Conservation (phyloP, 2,113 vertebrate genomes). For the Thunnus maccoyii region DNA sequence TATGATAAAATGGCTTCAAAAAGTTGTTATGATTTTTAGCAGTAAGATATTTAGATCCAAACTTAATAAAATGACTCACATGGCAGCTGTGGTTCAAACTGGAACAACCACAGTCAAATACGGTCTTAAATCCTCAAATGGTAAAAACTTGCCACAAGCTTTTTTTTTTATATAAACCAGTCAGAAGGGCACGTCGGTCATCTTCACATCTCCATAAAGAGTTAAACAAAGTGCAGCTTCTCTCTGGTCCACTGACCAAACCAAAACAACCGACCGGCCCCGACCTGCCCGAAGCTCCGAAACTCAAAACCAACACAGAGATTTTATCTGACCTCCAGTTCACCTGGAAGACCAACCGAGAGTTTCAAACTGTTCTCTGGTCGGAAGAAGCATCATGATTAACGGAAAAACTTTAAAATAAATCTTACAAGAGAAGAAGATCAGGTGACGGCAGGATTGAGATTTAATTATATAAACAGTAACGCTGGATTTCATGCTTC, state of each 20-base stretch:
- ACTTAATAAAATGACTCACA: background rate
- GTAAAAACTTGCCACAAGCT: background rate
- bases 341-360: background rate
- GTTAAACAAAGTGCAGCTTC: slow-evolving; percentile 10
- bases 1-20: background rate
- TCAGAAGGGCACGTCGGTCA: background rate
- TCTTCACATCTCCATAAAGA: background rate
- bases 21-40: background rate
- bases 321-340: slow-evolving; percentile 1
- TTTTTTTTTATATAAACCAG: background rate
- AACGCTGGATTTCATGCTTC: no score
- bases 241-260: slow-evolving; percentile 15
- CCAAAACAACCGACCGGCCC: slow-evolving; percentile 18
- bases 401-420: background rate
- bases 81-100: background rate
- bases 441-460: no score
- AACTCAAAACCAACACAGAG: background rate
- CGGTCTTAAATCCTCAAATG: background rate
- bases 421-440: no score
- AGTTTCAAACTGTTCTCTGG: background rate
- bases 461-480: no score
- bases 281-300: background rate
- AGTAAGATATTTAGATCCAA: background rate
- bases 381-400: background rate
- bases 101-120: background rate